Evolutionary conservation across 2,888 invertebrate species (phyloP).

Genomic region (Eurytoma californica): DNA sequence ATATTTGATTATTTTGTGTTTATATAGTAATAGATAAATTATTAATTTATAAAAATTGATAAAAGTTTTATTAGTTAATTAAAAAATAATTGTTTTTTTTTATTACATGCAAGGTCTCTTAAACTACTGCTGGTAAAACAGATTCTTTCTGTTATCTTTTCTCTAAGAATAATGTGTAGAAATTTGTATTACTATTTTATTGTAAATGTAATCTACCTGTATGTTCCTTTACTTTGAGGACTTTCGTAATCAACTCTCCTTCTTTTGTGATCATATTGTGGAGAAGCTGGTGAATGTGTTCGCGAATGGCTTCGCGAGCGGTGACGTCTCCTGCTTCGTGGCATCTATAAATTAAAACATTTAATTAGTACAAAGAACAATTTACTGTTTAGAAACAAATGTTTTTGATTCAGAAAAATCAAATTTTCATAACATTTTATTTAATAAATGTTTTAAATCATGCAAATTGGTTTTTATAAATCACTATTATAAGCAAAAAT

Average conservation of each 20-base stretch:
- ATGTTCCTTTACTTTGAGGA: conserved; percentile 77
- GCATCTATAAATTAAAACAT: conserved; percentile 80
- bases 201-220: conserved; percentile 77
- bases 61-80: neutral
- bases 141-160: conserved; percentile 12
- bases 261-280: conserved; percentile 81
- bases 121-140: conserved; percentile 35
- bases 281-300: conserved; percentile 74
- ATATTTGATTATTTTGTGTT: too few species aligned
- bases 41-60: too few species aligned
- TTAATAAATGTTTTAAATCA: conserved; percentile 10
- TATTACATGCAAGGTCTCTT: too few species aligned
- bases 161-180: too few species aligned
- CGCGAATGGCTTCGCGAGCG: conserved; percentile 82
- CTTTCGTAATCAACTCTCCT: conserved; percentile 83
- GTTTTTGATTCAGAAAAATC: neutral
- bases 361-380: conserved; percentile 3
- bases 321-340: conserved; percentile 88
- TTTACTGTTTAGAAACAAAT: neutral
- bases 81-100: neutral
- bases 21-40: too few species aligned
- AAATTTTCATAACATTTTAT: neutral
- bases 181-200: too few species aligned
- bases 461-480: conserved; percentile 9
- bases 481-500: neutral